phyloP scores from a whole-genome alignment of 2,888 invertebrate genomes.

The Caenorhabditis sulstoni region DNA sequence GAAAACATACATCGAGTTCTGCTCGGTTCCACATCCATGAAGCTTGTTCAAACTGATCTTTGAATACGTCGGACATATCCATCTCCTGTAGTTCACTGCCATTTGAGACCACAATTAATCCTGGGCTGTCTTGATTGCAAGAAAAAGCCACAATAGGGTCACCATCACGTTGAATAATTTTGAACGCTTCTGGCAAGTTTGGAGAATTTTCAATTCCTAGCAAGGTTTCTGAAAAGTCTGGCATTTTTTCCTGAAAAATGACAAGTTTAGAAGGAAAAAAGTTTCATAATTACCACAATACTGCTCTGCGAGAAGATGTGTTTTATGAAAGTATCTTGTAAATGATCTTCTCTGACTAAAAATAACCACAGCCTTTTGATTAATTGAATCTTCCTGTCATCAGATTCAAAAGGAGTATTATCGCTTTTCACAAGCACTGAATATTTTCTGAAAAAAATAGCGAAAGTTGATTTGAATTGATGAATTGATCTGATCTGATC shows the following conservation, averaged over 20 bases:
- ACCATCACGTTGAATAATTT: conserved; percentile 98
- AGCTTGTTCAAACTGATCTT: conserved; percentile 86
- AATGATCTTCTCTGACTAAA: conserved; percentile 91
- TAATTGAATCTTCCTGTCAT: conserved; percentile 84
- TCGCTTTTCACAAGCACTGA: conserved; percentile 79
- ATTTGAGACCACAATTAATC: conserved; percentile 91
- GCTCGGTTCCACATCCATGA: conserved; percentile 96
- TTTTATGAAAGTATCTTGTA: conserved; percentile 95
- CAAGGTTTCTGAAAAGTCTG: conserved; percentile 33
- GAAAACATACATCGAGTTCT: conserved; percentile 89
- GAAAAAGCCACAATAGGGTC: conserved; percentile 98
- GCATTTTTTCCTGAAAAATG: not conserved
- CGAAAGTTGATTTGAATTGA: too few relatives aligned
- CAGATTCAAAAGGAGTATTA: conserved; percentile 93
- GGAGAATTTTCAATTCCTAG: conserved; percentile 44
- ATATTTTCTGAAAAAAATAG: conserved; percentile 64
- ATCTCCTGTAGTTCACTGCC: conserved; percentile 97
- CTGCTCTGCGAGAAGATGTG: conserved; percentile 87
- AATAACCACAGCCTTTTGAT: conserved; percentile 91
- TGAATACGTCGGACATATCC: conserved; percentile 93
- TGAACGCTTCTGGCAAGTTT: conserved; percentile 86
- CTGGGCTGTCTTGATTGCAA: conserved; percentile 84
- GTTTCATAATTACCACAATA: conserved; percentile 40
- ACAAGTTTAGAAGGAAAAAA: too few relatives aligned
- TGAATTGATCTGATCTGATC: too few relatives aligned